Evolutionary conservation across 2,113 vertebrate genomes (phyloP).

Genomic region (Merops nubicus): DNA sequence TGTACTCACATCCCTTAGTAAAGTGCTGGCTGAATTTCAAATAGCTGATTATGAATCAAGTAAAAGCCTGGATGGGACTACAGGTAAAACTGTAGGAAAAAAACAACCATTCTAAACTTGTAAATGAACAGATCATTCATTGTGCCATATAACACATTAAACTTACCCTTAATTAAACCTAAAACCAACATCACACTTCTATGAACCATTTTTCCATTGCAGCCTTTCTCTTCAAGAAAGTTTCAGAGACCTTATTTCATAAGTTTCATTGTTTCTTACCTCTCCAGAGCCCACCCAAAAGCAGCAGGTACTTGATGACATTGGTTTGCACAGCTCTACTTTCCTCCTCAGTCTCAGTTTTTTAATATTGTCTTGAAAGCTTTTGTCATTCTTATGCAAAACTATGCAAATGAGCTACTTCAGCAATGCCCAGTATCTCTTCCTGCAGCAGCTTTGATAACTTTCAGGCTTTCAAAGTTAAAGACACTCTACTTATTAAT

Average conservation of each 20-base stretch:
- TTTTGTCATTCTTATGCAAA: neutral
- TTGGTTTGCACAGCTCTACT: neutral
- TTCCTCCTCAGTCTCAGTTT: neutral
- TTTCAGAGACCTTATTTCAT: too few relatives aligned
- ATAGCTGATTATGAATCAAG: neutral
- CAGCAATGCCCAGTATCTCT: neutral
- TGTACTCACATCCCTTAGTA: neutral
- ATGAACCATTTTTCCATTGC: too few relatives aligned
- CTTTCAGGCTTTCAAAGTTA: neutral
- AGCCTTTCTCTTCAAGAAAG: too few relatives aligned
- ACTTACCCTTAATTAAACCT: neutral
- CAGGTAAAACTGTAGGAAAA: neutral
- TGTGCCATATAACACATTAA: neutral
- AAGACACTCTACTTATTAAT: conserved; percentile 9
- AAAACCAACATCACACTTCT: too few relatives aligned
- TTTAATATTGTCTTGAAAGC: neutral
- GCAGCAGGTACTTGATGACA: neutral
- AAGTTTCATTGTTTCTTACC: too few relatives aligned
- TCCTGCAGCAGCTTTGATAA: neutral
- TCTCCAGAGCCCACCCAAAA: neutral
- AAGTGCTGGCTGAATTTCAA: neutral
- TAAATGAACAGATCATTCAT: neutral
- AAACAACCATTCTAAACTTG: neutral
- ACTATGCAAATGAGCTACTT: neutral
- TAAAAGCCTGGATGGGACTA: neutral